Conservation (phyloP, 2,113 vertebrate genomes). For the Centropus unirufus region DNA sequence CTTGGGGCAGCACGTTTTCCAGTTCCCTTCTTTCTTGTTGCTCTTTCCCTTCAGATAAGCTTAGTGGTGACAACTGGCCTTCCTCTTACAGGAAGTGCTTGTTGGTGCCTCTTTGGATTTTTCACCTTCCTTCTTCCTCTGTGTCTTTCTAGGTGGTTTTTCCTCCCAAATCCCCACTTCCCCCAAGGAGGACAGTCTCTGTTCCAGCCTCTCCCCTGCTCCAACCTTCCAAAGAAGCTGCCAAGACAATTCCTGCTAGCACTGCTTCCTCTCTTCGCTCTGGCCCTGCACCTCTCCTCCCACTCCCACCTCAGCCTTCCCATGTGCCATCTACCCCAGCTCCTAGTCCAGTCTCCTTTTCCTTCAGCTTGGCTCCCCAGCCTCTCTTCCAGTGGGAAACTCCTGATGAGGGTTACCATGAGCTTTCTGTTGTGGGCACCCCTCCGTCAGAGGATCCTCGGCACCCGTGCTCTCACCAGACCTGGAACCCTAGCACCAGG, state of each 20-base stretch:
- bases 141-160: constrained; percentile 86
- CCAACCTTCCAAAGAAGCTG: constrained; percentile 52
- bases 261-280: constrained; percentile 49
- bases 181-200: constrained; percentile 83
- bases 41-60: not conserved
- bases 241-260: constrained; percentile 34
- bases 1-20: not conserved
- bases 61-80: not conserved
- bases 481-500: constrained; percentile 61
- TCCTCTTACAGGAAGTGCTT: not conserved
- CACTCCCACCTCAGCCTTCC: constrained; percentile 65
- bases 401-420: constrained; percentile 52
- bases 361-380: constrained; percentile 40
- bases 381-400: constrained; percentile 57
- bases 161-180: constrained; percentile 86
- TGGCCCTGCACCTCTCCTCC: constrained; percentile 36
- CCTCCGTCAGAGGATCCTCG: constrained; percentile 3
- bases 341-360: constrained; percentile 49
- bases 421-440: constrained; percentile 42
- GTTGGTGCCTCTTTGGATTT: not conserved
- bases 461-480: constrained; percentile 1
- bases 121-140: constrained; percentile 63
- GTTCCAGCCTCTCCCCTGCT: constrained; percentile 77
- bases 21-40: not conserved
- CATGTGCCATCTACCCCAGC: not conserved